A percentile compares a stretch with the other conserved stretches of the same genome.
Evolutionary conservation across 2,113 vertebrate species (phyloP).

Genomic region (Plectropomus leopardus): DNA sequence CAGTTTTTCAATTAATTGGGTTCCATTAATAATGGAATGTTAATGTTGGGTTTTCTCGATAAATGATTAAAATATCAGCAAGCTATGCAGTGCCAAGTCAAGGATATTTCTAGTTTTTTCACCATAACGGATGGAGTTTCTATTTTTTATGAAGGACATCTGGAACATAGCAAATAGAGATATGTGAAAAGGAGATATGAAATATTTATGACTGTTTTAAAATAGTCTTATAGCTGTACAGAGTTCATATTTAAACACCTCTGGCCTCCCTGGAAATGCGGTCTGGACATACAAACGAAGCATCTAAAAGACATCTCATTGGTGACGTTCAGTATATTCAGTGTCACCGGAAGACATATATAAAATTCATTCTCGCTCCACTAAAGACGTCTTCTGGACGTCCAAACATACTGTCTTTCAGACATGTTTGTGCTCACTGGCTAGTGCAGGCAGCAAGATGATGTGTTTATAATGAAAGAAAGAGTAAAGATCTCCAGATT

Average conservation of each 20-base stretch:
- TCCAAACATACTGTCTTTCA: constrained; percentile 25
- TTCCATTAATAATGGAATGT: neutral
- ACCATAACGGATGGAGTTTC: neutral
- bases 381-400: constrained; percentile 7
- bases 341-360: neutral
- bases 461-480: constrained; percentile 61
- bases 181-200: neutral
- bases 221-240: neutral
- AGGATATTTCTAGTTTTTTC: neutral
- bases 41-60: too few relatives aligned
- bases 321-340: constrained; percentile 1
- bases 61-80: neutral
- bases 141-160: neutral
- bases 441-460: constrained; percentile 10
- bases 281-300: neutral
- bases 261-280: neutral
- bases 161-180: neutral
- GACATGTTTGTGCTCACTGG: constrained; percentile 27
- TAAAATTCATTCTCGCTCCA: neutral
- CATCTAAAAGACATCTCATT: constrained; percentile 7
- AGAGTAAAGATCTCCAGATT: constrained; percentile 52
- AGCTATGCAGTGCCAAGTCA: neutral
- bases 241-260: constrained; percentile 1
- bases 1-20: neutral
- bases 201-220: neutral